Percentiles rank a stretch among this genome's conserved stretches.
Conservation (phyloP, 2,113 vertebrate genomes). For the Syngnathus floridae region DNA sequence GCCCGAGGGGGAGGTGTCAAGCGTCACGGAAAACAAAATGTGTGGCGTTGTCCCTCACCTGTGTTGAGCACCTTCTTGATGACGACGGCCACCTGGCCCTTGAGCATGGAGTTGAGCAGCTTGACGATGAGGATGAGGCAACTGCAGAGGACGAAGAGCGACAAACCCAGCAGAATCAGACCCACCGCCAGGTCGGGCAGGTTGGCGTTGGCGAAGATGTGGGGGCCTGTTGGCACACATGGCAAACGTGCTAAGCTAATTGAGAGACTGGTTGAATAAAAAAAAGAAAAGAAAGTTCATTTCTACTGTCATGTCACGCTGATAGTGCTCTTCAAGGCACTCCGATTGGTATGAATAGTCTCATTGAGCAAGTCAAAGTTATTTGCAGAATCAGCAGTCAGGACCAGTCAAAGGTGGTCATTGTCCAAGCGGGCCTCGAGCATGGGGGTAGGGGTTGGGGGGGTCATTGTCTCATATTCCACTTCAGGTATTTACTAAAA, state of each 20-base stretch:
- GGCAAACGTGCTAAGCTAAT: neutral
- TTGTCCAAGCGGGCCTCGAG: conserved; percentile 49
- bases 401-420: conserved; percentile 52
- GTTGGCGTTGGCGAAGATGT: conserved; percentile 72
- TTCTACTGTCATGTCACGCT: no score
- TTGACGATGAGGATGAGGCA: conserved; percentile 94
- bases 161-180: conserved; percentile 80
- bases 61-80: conserved; percentile 98
- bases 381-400: conserved; percentile 42
- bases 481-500: conserved; percentile 30
- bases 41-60: conserved; percentile 60
- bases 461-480: conserved; percentile 26
- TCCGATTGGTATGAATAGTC: conserved; percentile 54
- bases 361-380: conserved; percentile 53
- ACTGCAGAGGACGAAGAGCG: conserved; percentile 80
- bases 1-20: conserved; percentile 32
- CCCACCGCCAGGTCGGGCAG: conserved; percentile 82
- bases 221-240: conserved; percentile 68
- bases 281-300: no score
- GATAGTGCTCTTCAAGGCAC: neutral
- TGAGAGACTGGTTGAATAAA: no score
- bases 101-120: conserved; percentile 89
- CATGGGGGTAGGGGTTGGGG: conserved; percentile 5
- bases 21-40: conserved; percentile 7
- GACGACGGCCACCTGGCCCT: conserved; percentile 84